Conservation (phyloP, 92 coral and sea anemone species). For the Desmophyllum pertusum region DNA sequence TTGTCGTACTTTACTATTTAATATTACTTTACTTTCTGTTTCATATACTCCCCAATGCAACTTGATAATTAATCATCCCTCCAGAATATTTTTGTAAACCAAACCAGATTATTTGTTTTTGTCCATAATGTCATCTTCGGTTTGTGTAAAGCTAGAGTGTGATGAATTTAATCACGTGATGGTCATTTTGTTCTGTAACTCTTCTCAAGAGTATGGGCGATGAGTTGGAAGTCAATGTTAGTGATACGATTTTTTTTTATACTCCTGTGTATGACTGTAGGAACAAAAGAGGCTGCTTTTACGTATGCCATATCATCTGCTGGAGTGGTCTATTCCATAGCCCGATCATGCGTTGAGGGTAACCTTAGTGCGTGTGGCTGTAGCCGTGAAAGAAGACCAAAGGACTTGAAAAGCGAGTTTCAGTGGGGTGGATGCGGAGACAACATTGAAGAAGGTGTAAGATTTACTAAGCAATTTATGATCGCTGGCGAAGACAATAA, state of each 20-base stretch:
- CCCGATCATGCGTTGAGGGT: slow-evolving; percentile 80
- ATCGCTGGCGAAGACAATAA: slow-evolving; percentile 60
- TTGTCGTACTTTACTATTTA: background rate
- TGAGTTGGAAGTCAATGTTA: background rate
- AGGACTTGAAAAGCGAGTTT: slow-evolving; percentile 32
- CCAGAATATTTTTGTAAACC: background rate
- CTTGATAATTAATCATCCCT: background rate
- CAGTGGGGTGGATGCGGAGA: slow-evolving; percentile 85
- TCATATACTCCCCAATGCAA: background rate
- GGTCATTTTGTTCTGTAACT: background rate
- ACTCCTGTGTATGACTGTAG: slow-evolving; percentile 23
- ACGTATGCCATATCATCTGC: slow-evolving; percentile 87
- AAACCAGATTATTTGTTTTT: background rate
- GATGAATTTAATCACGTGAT: background rate
- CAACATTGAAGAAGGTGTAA: slow-evolving; percentile 53
- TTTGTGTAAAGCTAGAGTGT: background rate
- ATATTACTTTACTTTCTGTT: background rate
- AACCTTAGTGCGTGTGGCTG: slow-evolving; percentile 83
- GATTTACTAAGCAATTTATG: slow-evolving; percentile 59
- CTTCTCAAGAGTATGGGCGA: background rate
- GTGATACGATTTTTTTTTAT: background rate
- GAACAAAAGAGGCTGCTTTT: slow-evolving; percentile 78
- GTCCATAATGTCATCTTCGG: too few species aligned
- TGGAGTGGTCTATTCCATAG: slow-evolving; percentile 79
- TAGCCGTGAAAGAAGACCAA: slow-evolving; percentile 61